Evolutionary conservation across 2,797 vertebrate species (phyloP).

Genomic region (Centroberyx gerrardi): DNA sequence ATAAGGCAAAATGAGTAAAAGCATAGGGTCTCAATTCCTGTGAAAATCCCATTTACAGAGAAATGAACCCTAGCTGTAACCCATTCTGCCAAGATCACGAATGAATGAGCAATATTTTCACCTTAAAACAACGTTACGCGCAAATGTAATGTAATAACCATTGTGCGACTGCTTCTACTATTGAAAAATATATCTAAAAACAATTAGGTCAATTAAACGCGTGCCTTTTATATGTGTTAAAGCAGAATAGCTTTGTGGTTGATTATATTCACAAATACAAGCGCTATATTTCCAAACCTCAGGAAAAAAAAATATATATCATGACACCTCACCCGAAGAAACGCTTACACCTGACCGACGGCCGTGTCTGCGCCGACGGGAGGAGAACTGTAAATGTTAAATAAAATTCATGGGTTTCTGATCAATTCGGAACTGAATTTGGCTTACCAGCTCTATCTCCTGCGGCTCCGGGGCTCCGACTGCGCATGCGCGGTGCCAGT

Average conservation of each 20-base stretch:
- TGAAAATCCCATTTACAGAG: constrained; percentile 58
- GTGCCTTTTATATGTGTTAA: constrained; percentile 36
- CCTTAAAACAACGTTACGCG: constrained; percentile 30
- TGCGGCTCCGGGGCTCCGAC: constrained; percentile 79
- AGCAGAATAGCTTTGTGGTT: constrained; percentile 64
- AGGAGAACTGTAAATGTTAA: constrained; percentile 17
- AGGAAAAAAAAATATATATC: neutral
- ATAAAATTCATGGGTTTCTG: constrained; percentile 57
- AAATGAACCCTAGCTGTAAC: constrained; percentile 55
- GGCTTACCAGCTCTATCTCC: constrained; percentile 89
- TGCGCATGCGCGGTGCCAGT: constrained; percentile 83
- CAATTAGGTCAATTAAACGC: constrained; percentile 47
- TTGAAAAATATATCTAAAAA: constrained; percentile 29
- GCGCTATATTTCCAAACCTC: constrained; percentile 28
- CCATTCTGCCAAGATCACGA: constrained; percentile 50
- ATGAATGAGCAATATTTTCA: constrained; percentile 64
- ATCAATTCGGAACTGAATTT: constrained; percentile 79
- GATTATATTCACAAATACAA: constrained; percentile 36
- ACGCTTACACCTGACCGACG: neutral
- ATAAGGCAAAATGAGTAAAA: constrained; percentile 63
- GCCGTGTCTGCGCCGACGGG: neutral
- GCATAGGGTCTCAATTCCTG: constrained; percentile 41
- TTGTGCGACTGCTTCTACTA: neutral
- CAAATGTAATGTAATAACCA: constrained; percentile 1
- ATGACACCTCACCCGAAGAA: neutral